Conservation (phyloP, 1,140 invertebrate species). For the Leptinotarsa defecta region DNA sequence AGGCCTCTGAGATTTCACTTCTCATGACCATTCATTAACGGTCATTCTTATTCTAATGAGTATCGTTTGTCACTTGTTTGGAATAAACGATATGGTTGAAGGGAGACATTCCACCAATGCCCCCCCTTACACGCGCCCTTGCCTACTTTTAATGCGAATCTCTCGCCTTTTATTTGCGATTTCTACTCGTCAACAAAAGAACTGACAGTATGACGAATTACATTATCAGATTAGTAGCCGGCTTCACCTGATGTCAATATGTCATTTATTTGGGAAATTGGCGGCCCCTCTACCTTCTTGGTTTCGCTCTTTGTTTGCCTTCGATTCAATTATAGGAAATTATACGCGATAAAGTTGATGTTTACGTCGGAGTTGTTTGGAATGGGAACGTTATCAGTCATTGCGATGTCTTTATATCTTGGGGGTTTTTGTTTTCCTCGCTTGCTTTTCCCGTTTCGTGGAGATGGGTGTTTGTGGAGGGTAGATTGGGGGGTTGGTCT, state of each 20-base stretch:
- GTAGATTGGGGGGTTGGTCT: no score
- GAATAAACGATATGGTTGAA: no score
- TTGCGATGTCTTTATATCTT: not conserved
- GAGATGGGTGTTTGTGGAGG: no score
- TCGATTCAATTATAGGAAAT: conserved; percentile 6
- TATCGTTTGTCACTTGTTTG: no score
- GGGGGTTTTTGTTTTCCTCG: not conserved
- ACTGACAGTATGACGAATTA: conserved; percentile 49
- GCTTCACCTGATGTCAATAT: conserved; percentile 44
- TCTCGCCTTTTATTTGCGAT: conserved; percentile 46
- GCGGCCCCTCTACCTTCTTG: not conserved
- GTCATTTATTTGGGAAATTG: conserved; percentile 25
- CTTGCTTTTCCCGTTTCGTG: not conserved
- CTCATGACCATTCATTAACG: no score
- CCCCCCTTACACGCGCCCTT: no score
- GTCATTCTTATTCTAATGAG: no score
- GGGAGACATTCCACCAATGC: no score
- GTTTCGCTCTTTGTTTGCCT: not conserved
- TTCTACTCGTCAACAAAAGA: conserved; percentile 43
- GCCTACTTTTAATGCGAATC: conserved; percentile 39
- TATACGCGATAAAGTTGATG: not conserved
- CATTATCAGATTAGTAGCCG: conserved; percentile 50
- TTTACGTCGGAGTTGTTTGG: not conserved
- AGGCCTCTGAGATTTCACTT: no score
- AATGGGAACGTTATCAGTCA: not conserved